Evolutionary conservation across 2,888 invertebrate species (phyloP), one percentile per base, ranked within the genome.

Genomic region (Galerucella nymphaeae): DNA sequence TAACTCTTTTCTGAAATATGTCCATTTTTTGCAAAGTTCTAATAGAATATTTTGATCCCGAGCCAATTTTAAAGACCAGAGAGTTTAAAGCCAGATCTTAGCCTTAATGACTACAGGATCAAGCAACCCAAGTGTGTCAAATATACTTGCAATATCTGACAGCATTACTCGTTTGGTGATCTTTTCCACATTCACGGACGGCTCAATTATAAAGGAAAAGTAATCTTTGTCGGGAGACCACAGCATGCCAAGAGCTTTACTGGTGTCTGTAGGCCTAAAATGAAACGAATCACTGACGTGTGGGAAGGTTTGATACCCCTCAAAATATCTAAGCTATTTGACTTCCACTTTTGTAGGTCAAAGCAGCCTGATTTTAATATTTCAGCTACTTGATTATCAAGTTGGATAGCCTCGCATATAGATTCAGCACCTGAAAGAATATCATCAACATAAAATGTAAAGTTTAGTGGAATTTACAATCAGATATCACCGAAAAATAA

Each of bases 221-320:
- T 63, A 50, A 50, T 72, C 68, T 6, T 18, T 38, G 38, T 57
- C 41, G 23, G 57, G 57, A 2, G 20, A 41, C 63, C 64, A 72
- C 20, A 66, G 48, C 16, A 73, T 11, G 45, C 73, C 70, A n/a
- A 73, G 38, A 59, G 70, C 70, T 66, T 73, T 73, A 11, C 13
- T 65, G 30, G 45, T 20, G 14, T 70, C 66, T 42, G 66, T 70
- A 8, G 70, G 70, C 18, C 59, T 55, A 62, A 73, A 59, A 69
- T 14, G 18, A 9, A 67, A 8, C 18, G 6, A 42, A 55, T 42
- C 58, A 13, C 13, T 6, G 45, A 45, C 30, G 13, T 16, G 38
- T 66, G 18, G 42, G 42, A 42, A 9, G 18, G 16, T 20, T 58
- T 58, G n/a, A 70, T 42, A 18, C 38, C 30, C n/a, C 53, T 38